phyloP scores from a whole-genome alignment of 2,888 invertebrate species.

The Parelbella ahira region DNA sequence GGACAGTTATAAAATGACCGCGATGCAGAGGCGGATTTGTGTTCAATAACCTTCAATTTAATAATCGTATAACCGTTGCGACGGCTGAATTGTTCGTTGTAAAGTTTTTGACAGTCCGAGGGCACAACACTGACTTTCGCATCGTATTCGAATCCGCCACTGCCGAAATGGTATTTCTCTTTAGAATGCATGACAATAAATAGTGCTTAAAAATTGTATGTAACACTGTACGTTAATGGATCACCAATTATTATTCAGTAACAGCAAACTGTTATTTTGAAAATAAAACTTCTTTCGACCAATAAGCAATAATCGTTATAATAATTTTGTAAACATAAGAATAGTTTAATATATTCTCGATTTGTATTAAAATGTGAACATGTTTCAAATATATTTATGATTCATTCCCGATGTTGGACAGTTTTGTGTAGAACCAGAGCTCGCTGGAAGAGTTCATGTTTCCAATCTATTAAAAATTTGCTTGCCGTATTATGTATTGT shows the following conservation, averaged over 20 bases:
- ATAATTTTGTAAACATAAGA: not conserved
- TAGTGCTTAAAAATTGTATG: conserved; percentile 59
- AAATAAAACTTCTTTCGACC: no score
- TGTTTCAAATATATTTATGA: conserved; percentile 9
- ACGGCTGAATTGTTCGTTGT: not conserved
- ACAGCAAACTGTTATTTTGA: not conserved
- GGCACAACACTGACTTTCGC: conserved; percentile 4
- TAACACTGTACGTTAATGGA: conserved; percentile 30
- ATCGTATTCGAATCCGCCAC: conserved; percentile 6
- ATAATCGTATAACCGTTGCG: no score
- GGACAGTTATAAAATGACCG: conserved; percentile 8
- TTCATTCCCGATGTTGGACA: conserved; percentile 32
- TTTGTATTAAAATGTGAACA: conserved; percentile 3
- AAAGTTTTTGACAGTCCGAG: conserved; percentile 5
- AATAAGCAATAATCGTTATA: conserved; percentile 6
- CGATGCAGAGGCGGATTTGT: conserved; percentile 16
- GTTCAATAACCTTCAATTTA: not conserved
- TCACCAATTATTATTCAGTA: conserved; percentile 7
- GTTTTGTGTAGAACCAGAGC: conserved; percentile 4
- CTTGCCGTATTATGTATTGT: conserved; percentile 62
- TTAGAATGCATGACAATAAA: conserved; percentile 78
- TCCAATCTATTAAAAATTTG: conserved; percentile 45
- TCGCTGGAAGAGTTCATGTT: conserved; percentile 25
- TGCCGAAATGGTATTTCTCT: conserved; percentile 32
- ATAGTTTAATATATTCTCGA: conserved; percentile 1